Conservation (phyloP, 2,888 invertebrate species). For the Clivina fossor region DNA sequence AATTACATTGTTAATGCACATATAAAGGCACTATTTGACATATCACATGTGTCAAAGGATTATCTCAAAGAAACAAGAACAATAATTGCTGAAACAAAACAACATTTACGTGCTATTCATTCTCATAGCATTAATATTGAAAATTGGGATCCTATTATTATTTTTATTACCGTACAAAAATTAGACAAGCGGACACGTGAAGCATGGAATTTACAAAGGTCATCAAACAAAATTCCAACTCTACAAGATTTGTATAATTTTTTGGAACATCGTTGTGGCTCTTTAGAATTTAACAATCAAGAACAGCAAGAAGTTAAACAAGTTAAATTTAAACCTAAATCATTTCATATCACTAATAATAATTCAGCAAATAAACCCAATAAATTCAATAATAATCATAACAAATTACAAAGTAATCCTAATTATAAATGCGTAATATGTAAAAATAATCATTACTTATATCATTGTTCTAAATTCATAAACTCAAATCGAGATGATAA, state of each 20-base stretch:
- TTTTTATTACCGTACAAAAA: slow-evolving; percentile 13
- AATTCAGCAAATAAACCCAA: neutral
- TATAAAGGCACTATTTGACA: slow-evolving; percentile 18
- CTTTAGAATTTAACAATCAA: slow-evolving; percentile 19
- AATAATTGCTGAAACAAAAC: slow-evolving; percentile 12
- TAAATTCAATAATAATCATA: neutral
- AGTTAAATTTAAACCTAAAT: too few relatives aligned
- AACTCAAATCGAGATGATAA: neutral
- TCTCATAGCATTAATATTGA: neutral
- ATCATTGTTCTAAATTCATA: neutral
- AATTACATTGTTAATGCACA: slow-evolving; percentile 16
- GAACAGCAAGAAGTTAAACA: too few relatives aligned
- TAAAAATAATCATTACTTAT: slow-evolving; percentile 8
- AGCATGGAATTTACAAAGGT: slow-evolving; percentile 15
- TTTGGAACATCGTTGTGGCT: slow-evolving; percentile 15
- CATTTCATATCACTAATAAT: too few relatives aligned
- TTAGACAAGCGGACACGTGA: slow-evolving; percentile 14
- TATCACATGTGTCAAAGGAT: too few relatives aligned
- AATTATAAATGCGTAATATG: neutral
- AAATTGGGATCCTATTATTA: slow-evolving; percentile 19
- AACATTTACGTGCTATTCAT: slow-evolving; percentile 19
- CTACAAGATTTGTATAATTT: slow-evolving; percentile 14
- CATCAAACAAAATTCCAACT: neutral
- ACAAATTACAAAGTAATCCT: too few relatives aligned
- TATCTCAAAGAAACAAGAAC: too few relatives aligned